Evolutionary conservation across 2,888 invertebrate genomes (phyloP).

Genomic region (Plagiodera versicolora): DNA sequence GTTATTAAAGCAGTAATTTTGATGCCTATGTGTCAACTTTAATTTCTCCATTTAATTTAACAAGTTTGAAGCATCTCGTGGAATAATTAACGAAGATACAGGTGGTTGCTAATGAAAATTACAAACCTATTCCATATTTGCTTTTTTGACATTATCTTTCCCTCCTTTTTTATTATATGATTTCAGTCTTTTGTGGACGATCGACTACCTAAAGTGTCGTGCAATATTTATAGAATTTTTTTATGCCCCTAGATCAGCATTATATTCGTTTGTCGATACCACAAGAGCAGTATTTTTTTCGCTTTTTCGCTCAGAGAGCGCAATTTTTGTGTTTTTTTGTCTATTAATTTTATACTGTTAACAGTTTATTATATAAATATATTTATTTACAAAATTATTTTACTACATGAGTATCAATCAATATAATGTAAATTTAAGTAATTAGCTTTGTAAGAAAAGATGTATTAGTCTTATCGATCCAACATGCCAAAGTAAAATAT

Average conservation of each 20-base stretch:
- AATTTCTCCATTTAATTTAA: too few relatives aligned
- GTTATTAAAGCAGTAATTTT: too few relatives aligned
- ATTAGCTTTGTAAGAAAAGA: constrained; percentile 22
- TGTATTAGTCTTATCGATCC: constrained; percentile 24
- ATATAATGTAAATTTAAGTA: constrained; percentile 4
- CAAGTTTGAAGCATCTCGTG: too few relatives aligned
- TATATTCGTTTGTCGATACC: background rate
- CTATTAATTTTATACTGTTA: constrained; percentile 1
- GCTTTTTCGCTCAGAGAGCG: background rate
- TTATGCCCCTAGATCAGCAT: background rate
- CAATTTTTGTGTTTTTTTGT: background rate
- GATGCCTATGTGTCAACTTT: too few relatives aligned
- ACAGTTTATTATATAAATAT: background rate
- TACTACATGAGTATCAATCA: constrained; percentile 1
- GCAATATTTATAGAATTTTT: background rate
- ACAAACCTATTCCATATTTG: background rate
- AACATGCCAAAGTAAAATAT: constrained; percentile 32
- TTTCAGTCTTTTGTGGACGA: background rate
- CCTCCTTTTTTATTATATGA: background rate
- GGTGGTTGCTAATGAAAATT: background rate
- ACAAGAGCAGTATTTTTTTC: background rate
- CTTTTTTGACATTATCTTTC: background rate
- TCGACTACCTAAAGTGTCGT: background rate
- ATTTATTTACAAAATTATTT: constrained; percentile 1
- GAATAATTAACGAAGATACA: too few relatives aligned